A percentile compares a stretch with the other conserved stretches of the same genome.
Conservation (phyloP, 92 coral and sea anemone genomes). For the Pocillopora grandis region DNA sequence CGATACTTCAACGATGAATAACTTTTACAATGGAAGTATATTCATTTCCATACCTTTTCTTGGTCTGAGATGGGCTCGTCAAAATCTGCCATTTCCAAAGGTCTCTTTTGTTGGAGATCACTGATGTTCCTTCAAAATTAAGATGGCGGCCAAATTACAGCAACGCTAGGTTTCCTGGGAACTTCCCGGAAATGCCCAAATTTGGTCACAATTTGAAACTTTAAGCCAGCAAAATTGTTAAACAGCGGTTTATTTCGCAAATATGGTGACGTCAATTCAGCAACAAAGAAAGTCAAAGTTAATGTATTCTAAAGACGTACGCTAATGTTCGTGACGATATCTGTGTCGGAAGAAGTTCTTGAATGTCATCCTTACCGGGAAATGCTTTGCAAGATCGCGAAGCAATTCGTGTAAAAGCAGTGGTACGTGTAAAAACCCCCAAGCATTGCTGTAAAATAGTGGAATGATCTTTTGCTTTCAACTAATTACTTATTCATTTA, state of each 20-base stretch:
- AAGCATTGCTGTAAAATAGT: not conserved
- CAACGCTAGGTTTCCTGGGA: conserved; percentile 68
- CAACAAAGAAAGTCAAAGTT: not conserved
- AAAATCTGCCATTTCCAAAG: conserved; percentile 84
- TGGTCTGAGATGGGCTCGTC: conserved; percentile 89
- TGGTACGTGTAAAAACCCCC: conserved; percentile 54
- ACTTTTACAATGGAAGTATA: not conserved
- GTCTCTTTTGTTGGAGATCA: too few species aligned
- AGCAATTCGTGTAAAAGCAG: conserved; percentile 90
- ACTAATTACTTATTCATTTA: conserved; percentile 17
- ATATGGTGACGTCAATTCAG: conserved; percentile 21
- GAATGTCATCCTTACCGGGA: conserved; percentile 26
- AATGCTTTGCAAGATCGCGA: conserved; percentile 78
- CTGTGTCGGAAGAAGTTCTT: not conserved
- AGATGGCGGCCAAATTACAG: conserved; percentile 72
- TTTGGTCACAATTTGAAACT: conserved; percentile 6
- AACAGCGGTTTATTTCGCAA: conserved; percentile 2
- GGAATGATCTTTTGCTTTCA: conserved; percentile 30
- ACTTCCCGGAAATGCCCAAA: conserved; percentile 22
- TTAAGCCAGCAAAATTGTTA: conserved; percentile 15
- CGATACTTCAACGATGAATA: not conserved
- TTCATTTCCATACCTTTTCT: conserved; percentile 78
- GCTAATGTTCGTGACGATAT: too few species aligned
- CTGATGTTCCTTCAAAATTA: conserved; percentile 27
- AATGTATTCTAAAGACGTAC: not conserved